Base-by-base conservation (phyloP, 2,888 invertebrate species). In the Leptothorax acervorum region DNA sequence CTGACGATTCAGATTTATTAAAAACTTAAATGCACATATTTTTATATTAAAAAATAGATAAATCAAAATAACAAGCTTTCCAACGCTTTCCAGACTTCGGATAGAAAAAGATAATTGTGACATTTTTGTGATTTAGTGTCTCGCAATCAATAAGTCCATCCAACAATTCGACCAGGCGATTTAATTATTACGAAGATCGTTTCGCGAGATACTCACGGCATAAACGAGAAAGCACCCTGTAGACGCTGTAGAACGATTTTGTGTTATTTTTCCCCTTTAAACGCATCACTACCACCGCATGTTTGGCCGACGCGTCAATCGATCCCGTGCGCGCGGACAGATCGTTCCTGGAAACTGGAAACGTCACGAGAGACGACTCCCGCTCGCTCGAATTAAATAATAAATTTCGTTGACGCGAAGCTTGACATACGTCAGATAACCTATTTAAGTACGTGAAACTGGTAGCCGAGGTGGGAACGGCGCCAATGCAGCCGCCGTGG, bases 151-250 rank as follows among this genome's bases (percentile, higher is more conserved):
- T n/a, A 35, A 9, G 42, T n/a, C 51, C 39, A 31, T 3, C 42
- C 70, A 82, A 75, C 57, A 45, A 68, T 35, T 63, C 8, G 39
- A 60, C 2, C 39, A 2, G 12, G 15, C 55, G 63, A 53, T 60
- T 79, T 48, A 71, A 79, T 48, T 23, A 48, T 35, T 23, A 53
- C 1, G 9, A 60, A 15, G 3, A 76, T 63, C 3, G 5, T 18
- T 23, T 60, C 15, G 23, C 28, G 18, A 60, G 31, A 70, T 91
- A 94, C 94, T 94, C 90, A 95, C 95, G 94, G 88, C 95, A 94
- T 94, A 95, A 93, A 91, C 95, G 94, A 83, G 94, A 94, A 86
- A 95, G 93, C 91, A 94, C 93, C 90, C 94, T 94, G 86, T 94
- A 94, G 91, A 94, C 94, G 87, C 93, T 93, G 83, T 93, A 94